Evolutionary conservation across 2,797 vertebrate species (phyloP).

Genomic region (Enoplosus armatus): DNA sequence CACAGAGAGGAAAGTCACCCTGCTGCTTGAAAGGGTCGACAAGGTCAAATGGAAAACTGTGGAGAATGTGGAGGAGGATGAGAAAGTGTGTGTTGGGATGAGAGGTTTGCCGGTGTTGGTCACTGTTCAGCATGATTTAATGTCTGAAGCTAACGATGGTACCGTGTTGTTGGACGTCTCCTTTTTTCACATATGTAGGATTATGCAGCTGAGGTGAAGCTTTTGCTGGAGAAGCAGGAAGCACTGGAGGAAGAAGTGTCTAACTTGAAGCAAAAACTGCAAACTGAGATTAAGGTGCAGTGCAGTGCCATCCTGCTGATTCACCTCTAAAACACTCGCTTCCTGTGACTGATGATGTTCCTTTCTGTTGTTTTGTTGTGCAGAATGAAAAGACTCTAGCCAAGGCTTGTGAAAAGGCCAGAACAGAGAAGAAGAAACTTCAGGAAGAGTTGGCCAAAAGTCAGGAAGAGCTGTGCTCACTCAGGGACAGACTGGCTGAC

Average conservation of each 20-base stretch:
- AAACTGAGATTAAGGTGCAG: slow-evolving; percentile 89
- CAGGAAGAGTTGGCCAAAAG: slow-evolving; percentile 83
- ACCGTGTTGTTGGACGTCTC: slow-evolving; percentile 3
- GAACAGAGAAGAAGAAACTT: slow-evolving; percentile 85
- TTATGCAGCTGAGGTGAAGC: slow-evolving; percentile 80
- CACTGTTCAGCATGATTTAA: slow-evolving; percentile 2
- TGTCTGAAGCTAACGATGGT: slow-evolving; percentile 4
- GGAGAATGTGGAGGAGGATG: slow-evolving; percentile 86
- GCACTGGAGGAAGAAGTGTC: slow-evolving; percentile 87
- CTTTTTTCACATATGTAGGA: slow-evolving; percentile 68
- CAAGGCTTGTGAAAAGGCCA: slow-evolving; percentile 84
- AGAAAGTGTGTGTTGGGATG: slow-evolving; percentile 67
- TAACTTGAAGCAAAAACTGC: slow-evolving; percentile 89
- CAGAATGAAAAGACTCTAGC: slow-evolving; percentile 82
- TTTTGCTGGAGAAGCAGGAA: slow-evolving; percentile 86
- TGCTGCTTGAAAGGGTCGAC: slow-evolving; percentile 94
- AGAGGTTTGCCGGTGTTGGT: slow-evolving; percentile 27
- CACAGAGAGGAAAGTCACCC: slow-evolving; percentile 92
- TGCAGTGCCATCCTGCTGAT: slow-evolving; percentile 34
- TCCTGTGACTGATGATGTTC: slow-evolving; percentile 35
- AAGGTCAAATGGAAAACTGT: slow-evolving; percentile 92
- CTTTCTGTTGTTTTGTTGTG: slow-evolving; percentile 22
- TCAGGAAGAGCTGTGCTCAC: slow-evolving; percentile 82
- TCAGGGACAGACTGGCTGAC: slow-evolving; percentile 86
- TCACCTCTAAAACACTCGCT: slow-evolving; percentile 15